Evolutionary conservation across 2,113 vertebrate species (phyloP).

Genomic region (Scatophagus argus): DNA sequence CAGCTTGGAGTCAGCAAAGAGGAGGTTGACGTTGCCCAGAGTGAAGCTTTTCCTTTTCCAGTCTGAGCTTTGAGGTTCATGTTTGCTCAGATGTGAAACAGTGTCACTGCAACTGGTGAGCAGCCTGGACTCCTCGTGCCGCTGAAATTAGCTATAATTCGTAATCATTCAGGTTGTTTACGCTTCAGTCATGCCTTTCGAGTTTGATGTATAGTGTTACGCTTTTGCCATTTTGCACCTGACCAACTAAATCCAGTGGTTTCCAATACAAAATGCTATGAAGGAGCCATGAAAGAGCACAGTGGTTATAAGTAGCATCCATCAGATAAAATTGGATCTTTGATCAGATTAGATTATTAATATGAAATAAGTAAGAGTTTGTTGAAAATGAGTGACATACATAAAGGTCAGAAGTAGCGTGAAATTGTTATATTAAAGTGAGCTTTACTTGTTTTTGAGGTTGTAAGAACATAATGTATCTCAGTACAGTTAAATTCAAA

Average conservation of each 20-base stretch:
- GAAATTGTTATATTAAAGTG: too few relatives aligned
- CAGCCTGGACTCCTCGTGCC: not conserved
- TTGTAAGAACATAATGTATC: too few relatives aligned
- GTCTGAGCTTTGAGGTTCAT: constrained; percentile 22
- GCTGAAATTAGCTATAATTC: not conserved
- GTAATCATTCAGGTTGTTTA: not conserved
- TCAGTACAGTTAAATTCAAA: too few relatives aligned
- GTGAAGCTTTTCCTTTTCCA: constrained; percentile 17
- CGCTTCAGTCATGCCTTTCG: not conserved
- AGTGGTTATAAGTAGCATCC: not conserved
- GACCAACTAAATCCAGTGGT: not conserved
- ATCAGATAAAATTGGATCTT: not conserved
- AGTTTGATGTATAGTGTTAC: not conserved
- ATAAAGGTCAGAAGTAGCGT: not conserved
- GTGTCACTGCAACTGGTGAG: not conserved
- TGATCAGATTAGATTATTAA: not conserved
- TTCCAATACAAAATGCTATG: not conserved
- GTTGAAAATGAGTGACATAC: not conserved
- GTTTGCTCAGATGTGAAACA: constrained; percentile 28
- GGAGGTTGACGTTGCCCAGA: not conserved
- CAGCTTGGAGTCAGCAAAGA: constrained; percentile 14
- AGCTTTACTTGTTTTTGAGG: too few relatives aligned
- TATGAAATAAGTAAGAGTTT: not conserved
- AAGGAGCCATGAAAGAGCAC: not conserved
- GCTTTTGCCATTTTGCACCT: not conserved